These are phyloP conservation scores for Drosophila cracens DNA, from an alignment of 2,888 invertebrate species.

Conservation along the genomic window DNA sequence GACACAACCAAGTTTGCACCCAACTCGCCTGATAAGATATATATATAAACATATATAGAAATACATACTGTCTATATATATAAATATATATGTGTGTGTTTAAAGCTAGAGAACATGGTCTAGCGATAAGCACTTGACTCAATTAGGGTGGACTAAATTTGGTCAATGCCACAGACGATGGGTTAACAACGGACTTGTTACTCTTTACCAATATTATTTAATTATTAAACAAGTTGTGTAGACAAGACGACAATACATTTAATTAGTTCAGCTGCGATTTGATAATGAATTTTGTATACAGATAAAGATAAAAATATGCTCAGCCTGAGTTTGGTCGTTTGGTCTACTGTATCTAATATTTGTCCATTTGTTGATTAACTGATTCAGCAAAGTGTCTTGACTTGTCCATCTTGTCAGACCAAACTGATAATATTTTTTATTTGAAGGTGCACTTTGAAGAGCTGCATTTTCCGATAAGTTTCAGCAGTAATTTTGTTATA, in stretches of 20 bases:
- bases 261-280: slow-evolving; percentile 1
- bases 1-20: slow-evolving; percentile 61
- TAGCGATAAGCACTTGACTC: slow-evolving; percentile 57
- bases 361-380: background rate
- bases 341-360: background rate
- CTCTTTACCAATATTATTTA: background rate
- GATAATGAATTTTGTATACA: background rate
- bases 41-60: background rate
- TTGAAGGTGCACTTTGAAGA: slow-evolving; percentile 18
- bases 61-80: background rate
- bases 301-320: background rate
- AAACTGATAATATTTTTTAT: slow-evolving; percentile 46
- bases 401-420: background rate
- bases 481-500: background rate
- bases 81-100: background rate
- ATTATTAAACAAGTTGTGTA: background rate
- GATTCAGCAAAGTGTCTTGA: slow-evolving; percentile 15
- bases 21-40: slow-evolving; percentile 64
- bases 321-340: background rate
- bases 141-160: slow-evolving; percentile 65
- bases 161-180: slow-evolving; percentile 56
- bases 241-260: background rate
- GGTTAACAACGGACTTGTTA: background rate
- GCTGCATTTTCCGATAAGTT: background rate
- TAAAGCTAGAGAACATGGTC: slow-evolving; percentile 23